phyloP scores from a whole-genome alignment of 2,888 invertebrate species.

The Tolmerus cingulatus region DNA sequence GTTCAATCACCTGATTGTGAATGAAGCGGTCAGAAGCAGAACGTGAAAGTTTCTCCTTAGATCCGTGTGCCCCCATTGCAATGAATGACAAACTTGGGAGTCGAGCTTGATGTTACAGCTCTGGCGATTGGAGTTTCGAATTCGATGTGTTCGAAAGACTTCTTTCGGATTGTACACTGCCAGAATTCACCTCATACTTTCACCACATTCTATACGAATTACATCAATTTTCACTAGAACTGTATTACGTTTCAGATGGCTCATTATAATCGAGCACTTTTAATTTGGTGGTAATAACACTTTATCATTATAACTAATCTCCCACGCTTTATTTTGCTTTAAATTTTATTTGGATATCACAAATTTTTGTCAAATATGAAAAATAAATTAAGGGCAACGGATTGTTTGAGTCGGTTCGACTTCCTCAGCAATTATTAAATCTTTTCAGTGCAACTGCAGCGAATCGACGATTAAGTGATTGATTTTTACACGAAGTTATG shows the following conservation, averaged over 20 bases:
- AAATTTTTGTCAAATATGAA: not conserved
- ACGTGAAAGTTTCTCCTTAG: slow-evolving; percentile 76
- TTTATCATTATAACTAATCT: not conserved
- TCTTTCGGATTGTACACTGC: not conserved
- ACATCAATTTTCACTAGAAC: not conserved
- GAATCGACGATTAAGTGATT: not conserved
- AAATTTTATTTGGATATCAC: not conserved
- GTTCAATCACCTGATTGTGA: slow-evolving; percentile 67
- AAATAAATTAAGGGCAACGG: not conserved
- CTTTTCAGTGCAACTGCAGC: not conserved
- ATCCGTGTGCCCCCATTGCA: slow-evolving; percentile 77
- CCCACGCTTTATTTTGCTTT: not conserved
- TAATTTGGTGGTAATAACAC: not conserved
- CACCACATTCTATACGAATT: not conserved
- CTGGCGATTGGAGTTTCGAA: not conserved
- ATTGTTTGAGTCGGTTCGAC: not conserved
- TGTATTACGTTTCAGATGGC: not conserved
- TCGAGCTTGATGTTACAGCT: slow-evolving; percentile 12
- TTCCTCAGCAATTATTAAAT: not conserved
- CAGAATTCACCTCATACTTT: not conserved
- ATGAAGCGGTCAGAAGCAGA: slow-evolving; percentile 69
- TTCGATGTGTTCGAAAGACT: not conserved
- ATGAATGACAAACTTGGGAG: not conserved
- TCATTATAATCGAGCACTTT: not conserved
- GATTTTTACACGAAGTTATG: not conserved